phyloP scores from a whole-genome alignment of 30 jellyfish, hydroid and myxozoan species.

The Turritopsis rubra region DNA sequence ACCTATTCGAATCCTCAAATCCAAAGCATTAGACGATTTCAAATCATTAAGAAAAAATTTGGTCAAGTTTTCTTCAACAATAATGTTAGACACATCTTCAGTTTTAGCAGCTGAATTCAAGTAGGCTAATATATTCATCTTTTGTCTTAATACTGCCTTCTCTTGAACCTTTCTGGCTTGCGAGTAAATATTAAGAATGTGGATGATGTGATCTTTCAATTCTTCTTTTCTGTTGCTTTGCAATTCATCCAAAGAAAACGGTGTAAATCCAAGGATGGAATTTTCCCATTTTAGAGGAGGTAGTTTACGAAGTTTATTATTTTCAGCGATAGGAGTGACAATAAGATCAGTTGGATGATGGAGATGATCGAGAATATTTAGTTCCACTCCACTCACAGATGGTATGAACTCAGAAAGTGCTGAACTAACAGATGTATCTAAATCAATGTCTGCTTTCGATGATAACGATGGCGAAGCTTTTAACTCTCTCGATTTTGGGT shows the following conservation, averaged over 20 bases:
- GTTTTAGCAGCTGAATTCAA: conserved; percentile 36
- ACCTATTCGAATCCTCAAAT: conserved; percentile 67
- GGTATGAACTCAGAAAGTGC: conserved; percentile 6
- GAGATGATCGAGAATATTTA: conserved; percentile 61
- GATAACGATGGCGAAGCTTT: neutral
- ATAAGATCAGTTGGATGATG: conserved; percentile 72
- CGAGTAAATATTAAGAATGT: neutral
- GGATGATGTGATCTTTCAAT: conserved; percentile 33
- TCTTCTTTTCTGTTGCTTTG: conserved; percentile 32
- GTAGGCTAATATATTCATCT: conserved; percentile 44
- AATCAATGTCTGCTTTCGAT: neutral
- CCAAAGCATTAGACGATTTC: conserved; percentile 44
- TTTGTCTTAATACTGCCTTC: conserved; percentile 28
- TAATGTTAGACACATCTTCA: conserved; percentile 50
- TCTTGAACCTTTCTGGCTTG: conserved; percentile 16
- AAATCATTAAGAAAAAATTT: conserved; percentile 41
- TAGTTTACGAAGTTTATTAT: conserved; percentile 43
- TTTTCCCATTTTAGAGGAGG: conserved; percentile 60
- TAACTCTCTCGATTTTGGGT: conserved; percentile 4
- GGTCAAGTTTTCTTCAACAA: conserved; percentile 40
- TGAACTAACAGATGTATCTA: neutral
- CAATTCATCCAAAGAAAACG: conserved; percentile 26
- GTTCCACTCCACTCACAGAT: conserved; percentile 27
- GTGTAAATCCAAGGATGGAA: conserved; percentile 37
- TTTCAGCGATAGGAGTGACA: conserved; percentile 72